These are phyloP conservation scores for Laupala kohalensis DNA, from an alignment of 1,140 invertebrate genomes.

Conservation along the genomic window DNA sequence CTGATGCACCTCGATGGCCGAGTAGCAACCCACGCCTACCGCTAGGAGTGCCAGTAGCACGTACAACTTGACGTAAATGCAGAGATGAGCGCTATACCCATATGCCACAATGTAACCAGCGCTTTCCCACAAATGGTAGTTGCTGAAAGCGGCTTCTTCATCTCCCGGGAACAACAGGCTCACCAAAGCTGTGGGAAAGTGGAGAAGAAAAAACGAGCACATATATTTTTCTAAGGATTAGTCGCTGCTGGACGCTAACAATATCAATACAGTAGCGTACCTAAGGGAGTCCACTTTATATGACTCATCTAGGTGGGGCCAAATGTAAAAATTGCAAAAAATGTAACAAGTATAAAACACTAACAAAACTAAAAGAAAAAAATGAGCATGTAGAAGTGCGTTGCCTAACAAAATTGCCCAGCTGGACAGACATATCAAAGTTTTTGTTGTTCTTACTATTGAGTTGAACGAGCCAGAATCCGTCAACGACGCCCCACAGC, in stretches of 20 bases:
- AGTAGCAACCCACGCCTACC: conserved; percentile 32
- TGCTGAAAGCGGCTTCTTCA: conserved; percentile 44
- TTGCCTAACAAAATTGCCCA: too few species aligned
- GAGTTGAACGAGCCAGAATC: neutral
- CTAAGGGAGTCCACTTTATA: too few species aligned
- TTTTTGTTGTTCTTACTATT: neutral
- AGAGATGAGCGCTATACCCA: conserved; percentile 26
- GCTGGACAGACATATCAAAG: too few species aligned
- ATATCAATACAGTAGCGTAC: too few species aligned
- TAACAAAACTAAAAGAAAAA: too few species aligned
- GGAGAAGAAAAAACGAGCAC: too few species aligned
- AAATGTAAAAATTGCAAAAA: too few species aligned
- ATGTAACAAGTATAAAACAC: too few species aligned
- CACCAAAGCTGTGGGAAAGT: conserved; percentile 30
- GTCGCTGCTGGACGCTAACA: too few species aligned
- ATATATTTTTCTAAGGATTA: too few species aligned
- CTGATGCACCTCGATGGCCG: conserved; percentile 25
- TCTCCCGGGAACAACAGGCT: conserved; percentile 37
- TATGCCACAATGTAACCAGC: conserved; percentile 39
- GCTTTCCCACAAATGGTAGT: conserved; percentile 44
- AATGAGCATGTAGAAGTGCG: too few species aligned
- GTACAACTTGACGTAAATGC: conserved; percentile 34
- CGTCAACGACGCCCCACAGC: neutral
- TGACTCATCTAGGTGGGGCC: too few species aligned
- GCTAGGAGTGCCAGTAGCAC: conserved; percentile 32